These are phyloP conservation scores for Phortica variegata DNA, from an alignment of 1,140 invertebrate genomes.

Conservation along the genomic window DNA sequence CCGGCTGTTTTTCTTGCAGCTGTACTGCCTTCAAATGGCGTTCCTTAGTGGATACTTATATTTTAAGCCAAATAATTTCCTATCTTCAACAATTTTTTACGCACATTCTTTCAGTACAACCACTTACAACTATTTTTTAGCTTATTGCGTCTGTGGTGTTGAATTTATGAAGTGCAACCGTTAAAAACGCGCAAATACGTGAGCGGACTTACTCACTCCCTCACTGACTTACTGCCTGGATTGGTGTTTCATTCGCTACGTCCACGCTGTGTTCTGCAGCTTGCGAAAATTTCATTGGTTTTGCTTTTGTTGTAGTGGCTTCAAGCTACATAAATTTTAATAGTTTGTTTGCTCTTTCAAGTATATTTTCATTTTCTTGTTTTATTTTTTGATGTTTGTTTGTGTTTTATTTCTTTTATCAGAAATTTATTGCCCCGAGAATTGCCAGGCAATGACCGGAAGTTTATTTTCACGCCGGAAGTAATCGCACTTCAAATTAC, in stretches of 20 bases:
- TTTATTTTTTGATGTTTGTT: not conserved
- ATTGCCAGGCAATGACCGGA: constrained; percentile 1
- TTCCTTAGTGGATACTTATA: too few species aligned
- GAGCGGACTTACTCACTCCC: too few species aligned
- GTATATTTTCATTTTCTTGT: not conserved
- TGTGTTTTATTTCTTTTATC: not conserved
- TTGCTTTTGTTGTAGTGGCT: not conserved
- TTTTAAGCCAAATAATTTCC: too few species aligned
- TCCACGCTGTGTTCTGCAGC: not conserved
- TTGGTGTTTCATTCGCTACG: not conserved
- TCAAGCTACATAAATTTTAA: constrained; percentile 4
- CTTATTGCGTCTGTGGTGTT: not conserved
- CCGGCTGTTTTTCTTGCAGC: too few species aligned
- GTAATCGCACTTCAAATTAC: too few species aligned
- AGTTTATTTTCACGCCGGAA: too few species aligned
- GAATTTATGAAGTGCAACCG: not conserved
- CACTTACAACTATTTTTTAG: not conserved
- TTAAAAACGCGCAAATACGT: not conserved
- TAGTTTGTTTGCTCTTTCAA: not conserved
- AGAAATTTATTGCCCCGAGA: not conserved
- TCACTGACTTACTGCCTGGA: too few species aligned
- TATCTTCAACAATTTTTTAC: too few species aligned
- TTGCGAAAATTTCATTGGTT: not conserved
- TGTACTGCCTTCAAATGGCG: too few species aligned
- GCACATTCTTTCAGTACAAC: too few species aligned